Evolutionary conservation across 1,140 invertebrate species (phyloP).

Genomic region (Tetramorium alpestre): DNA sequence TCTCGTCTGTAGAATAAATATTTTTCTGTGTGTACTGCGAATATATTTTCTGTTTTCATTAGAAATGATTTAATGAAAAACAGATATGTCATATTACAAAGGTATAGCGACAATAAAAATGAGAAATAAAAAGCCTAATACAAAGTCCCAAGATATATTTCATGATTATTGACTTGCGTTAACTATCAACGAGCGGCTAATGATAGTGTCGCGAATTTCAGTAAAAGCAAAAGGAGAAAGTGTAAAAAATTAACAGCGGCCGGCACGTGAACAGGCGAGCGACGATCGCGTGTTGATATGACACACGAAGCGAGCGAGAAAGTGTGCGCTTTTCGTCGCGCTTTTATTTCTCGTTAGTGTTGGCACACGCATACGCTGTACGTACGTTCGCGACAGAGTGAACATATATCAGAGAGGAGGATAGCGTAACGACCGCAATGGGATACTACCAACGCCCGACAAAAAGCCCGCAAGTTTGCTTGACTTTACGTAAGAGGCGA

Average conservation of each 20-base stretch:
- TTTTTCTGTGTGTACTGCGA: too few relatives aligned
- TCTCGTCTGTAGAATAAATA: too few relatives aligned
- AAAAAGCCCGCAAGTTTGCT: constrained; percentile 34
- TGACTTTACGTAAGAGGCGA: constrained; percentile 19
- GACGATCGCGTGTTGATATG: constrained; percentile 71
- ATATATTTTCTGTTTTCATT: neutral
- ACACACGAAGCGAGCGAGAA: constrained; percentile 49
- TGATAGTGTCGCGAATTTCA: constrained; percentile 33
- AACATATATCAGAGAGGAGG: constrained; percentile 38
- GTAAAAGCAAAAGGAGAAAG: constrained; percentile 55
- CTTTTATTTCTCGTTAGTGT: constrained; percentile 62
- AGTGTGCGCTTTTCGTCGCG: constrained; percentile 55
- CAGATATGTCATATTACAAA: neutral
- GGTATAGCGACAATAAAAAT: neutral
- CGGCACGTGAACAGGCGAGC: constrained; percentile 61
- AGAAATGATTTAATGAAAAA: neutral
- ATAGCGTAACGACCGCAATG: constrained; percentile 53
- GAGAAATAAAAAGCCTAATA: neutral
- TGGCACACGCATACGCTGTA: constrained; percentile 24
- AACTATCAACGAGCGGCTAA: constrained; percentile 14
- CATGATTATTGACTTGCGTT: neutral
- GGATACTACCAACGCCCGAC: constrained; percentile 1
- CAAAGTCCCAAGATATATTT: neutral
- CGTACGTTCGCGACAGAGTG: constrained; percentile 41
- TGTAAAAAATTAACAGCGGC: constrained; percentile 70